Percentiles rank a stretch among this genome's conserved stretches.
phyloP scores from a whole-genome alignment of 2,888 invertebrate genomes.

The Heliconius sara region DNA sequence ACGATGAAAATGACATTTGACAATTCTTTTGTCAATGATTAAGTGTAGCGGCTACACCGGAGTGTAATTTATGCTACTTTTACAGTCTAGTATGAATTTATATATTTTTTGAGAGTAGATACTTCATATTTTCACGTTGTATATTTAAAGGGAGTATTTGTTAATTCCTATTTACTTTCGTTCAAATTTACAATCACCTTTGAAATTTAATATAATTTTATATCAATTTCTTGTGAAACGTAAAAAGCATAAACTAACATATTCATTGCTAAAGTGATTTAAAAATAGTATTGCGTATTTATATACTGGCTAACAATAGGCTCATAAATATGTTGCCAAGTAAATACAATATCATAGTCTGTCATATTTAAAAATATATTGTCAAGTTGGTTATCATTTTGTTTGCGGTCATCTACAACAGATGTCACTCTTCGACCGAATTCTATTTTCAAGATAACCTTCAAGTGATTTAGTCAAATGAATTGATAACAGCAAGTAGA shows the following conservation, averaged over 20 bases:
- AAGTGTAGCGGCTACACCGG: neutral
- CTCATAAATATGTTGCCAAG: neutral
- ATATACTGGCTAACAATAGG: neutral
- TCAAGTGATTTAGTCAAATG: conserved; percentile 81
- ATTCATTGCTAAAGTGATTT: neutral
- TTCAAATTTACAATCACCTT: no score
- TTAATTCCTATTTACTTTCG: no score
- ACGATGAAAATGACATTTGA: conserved; percentile 55
- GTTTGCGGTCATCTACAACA: conserved; percentile 58
- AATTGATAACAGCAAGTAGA: conserved; percentile 71
- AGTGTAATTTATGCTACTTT: no score
- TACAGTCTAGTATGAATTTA: no score
- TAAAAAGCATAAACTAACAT: no score
- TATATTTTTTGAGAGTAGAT: no score
- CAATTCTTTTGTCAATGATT: conserved; percentile 43
- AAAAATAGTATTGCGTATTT: neutral
- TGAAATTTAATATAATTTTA: no score
- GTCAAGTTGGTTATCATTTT: conserved; percentile 47
- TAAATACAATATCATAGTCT: neutral
- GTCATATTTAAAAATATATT: conserved; percentile 12
- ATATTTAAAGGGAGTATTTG: no score
- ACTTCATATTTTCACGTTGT: no score
- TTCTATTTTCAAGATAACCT: conserved; percentile 81
- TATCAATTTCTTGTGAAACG: no score
- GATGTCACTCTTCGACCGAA: conserved; percentile 66